A percentile compares a stretch with the other conserved stretches of the same genome.
Conservation (phyloP, 2,797 vertebrate genomes). For the Syngnathus acus region DNA sequence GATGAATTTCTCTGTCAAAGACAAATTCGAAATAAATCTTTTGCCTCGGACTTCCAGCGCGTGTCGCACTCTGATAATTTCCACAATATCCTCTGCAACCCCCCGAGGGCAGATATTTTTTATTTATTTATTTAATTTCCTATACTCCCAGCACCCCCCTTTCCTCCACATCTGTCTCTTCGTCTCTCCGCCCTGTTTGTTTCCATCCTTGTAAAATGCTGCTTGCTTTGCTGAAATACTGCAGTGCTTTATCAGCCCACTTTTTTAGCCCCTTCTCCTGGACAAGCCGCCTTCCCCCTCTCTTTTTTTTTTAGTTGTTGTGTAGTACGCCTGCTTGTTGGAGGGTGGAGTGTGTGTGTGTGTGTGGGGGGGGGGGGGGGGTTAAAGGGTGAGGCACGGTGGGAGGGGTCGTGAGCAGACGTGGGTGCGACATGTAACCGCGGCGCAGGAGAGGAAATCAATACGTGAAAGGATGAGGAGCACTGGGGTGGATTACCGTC, state of each 20-base stretch:
- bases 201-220: slow-evolving; percentile 68
- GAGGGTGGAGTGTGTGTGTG: not conserved
- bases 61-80: slow-evolving; percentile 69
- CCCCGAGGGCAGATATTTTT: slow-evolving; percentile 47
- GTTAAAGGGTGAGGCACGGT: slow-evolving; percentile 26
- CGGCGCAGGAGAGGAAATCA: slow-evolving; percentile 75
- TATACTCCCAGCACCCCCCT: not conserved
- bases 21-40: slow-evolving; percentile 66
- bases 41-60: slow-evolving; percentile 53
- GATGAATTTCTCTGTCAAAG: slow-evolving; percentile 65
- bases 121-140: slow-evolving; percentile 14
- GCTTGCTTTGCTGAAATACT: slow-evolving; percentile 73
- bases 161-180: slow-evolving; percentile 8
- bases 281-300: slow-evolving; percentile 1
- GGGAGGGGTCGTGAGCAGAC: slow-evolving; percentile 41
- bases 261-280: slow-evolving; percentile 33
- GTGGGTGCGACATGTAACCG: slow-evolving; percentile 73
- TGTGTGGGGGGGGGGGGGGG: not conserved
- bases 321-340: slow-evolving; percentile 31
- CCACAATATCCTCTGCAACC: slow-evolving; percentile 66
- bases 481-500: slow-evolving; percentile 79
- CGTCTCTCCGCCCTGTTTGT: slow-evolving; percentile 61
- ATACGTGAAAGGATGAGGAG: slow-evolving; percentile 79
- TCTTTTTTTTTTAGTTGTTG: slow-evolving; percentile 51
- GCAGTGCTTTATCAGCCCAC: slow-evolving; percentile 68